Evolutionary conservation across 2,797 vertebrate species (phyloP), one percentile per base, ranked within the genome.

Genomic region (Sebastes itinus): DNA sequence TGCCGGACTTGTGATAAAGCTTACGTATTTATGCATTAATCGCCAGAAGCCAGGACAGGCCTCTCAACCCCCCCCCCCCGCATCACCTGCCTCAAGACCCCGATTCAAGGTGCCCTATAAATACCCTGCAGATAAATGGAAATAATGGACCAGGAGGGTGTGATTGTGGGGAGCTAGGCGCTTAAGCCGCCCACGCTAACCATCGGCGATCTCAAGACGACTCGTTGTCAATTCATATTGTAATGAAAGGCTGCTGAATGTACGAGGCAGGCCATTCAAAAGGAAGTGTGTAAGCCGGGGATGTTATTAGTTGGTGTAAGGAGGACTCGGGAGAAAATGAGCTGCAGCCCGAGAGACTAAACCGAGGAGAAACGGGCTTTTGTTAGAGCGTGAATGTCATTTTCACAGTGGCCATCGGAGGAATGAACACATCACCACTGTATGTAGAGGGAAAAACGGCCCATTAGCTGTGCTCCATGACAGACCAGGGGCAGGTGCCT

Each of bases 1-100:
- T 93, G 93, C 88, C 20, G 75, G 90, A 89, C 90, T 78, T 60
- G 78, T 88, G 93, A 95, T 95, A 94, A 94, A 88, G 84, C 86
- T 64, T 13, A 2, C 2, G 20, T 76, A 93, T 92, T 90, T 84
- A 87, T 78, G 79, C 87, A 92, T 93, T 93, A 90, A 93, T 93
- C 91, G 89, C 77, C 75, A 59, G 6, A 64, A 78, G 87, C 80
- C 58, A 80, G 81, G 74, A 80, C 75, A 75, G 83, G 25, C 73
- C 77, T 60, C 38, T 42, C 38, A 14, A 1, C 12, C 10, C 23
- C 1, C 32, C 65, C 14, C 30, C 16, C 25, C 8, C 3, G 55
- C 74, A 84, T 93, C 91, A 91, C 89, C 92, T 90, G 87, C 83
- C 42, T 58, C 32, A 70, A 88, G 84, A 93, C 89, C 87, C 78